Percentiles rank a stretch among this genome's conserved stretches.
These are phyloP conservation scores for Apis cerana DNA, from an alignment of 1,140 invertebrate genomes.

Conservation along the genomic window DNA sequence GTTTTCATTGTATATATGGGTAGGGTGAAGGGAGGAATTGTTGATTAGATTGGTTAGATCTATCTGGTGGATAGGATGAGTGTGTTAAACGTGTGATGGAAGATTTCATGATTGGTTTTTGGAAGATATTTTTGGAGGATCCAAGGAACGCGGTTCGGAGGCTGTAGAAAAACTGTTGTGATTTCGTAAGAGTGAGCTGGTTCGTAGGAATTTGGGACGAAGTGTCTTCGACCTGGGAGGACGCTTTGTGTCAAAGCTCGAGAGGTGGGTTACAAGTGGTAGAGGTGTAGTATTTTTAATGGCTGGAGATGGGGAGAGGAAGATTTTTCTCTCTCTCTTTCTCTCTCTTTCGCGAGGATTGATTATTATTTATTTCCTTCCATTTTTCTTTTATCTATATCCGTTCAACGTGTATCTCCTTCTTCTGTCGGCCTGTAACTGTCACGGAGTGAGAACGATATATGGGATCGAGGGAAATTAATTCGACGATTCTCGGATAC, in stretches of 20 bases:
- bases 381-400: background rate
- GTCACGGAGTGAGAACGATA: background rate
- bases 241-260: constrained; percentile 59
- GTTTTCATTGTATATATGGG: no score
- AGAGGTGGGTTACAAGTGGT: constrained; percentile 55
- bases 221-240: constrained; percentile 63
- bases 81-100: background rate
- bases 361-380: background rate
- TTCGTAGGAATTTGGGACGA: constrained; percentile 57
- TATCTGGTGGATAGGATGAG: background rate
- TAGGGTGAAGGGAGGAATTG: background rate
- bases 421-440: background rate
- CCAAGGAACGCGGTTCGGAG: constrained; percentile 5
- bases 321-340: background rate
- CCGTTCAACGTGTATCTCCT: background rate
- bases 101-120: background rate
- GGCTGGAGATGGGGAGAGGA: constrained; percentile 1
- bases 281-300: constrained; percentile 41
- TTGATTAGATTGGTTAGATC: background rate
- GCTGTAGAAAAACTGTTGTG: constrained; percentile 50
- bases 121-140: constrained; percentile 39
- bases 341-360: background rate
- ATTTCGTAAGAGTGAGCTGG: constrained; percentile 51
- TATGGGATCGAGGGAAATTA: background rate
- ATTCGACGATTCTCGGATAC: background rate